Evolutionary conservation across 2,797 vertebrate species (phyloP), one percentile per base, ranked within the genome.

Genomic region (Pangasius mekongensis): DNA sequence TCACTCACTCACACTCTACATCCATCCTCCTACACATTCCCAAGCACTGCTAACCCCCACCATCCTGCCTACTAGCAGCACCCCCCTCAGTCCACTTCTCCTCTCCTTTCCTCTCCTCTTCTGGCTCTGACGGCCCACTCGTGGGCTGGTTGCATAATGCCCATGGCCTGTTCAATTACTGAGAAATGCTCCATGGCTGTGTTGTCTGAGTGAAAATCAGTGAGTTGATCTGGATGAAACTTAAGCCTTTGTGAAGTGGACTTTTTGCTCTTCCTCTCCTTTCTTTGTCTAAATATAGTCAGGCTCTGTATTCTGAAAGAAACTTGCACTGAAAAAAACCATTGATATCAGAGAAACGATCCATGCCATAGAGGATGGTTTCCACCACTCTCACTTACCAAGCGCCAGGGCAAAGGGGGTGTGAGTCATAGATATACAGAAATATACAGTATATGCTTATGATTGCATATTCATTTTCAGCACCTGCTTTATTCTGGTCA

Each of bases 161-260:
- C 88, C 89, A 81, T 66, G 86, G 86, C 86, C 93, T 91, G 90
- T 90, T 94, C 89, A 93, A 92, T 93, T 90, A 94, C 93, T 93
- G 86, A 94, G 89, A 92, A 92, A 86, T 88, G 86, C 88, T 93
- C 89, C 81, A 67, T 91, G 77, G 85, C 80, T 91, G 83, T 76
- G 85, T 91, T 92, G 92, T 93, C 91, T 78, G 30, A 88, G 78
- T 91, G 89, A 89, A 93, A 93, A 92, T 91, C 80, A 87, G 87
- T 83, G 83, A 93, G 78, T 84, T 82, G 86, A 91, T 91, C 90
- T 89, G 83, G 56, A 82, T 89, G 89, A 92, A 93, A 92, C 89
- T 76, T 88, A 87, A 92, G 85, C 62, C 67, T 39, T 89, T 76
- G 47, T 89, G 81, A 92, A 91, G 58, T 89, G 76, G 81, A 77